A percentile compares a stretch with the other conserved stretches of the same genome.
Evolutionary conservation across 2,888 invertebrate species (phyloP).

Genomic region (Cabera pusaria): DNA sequence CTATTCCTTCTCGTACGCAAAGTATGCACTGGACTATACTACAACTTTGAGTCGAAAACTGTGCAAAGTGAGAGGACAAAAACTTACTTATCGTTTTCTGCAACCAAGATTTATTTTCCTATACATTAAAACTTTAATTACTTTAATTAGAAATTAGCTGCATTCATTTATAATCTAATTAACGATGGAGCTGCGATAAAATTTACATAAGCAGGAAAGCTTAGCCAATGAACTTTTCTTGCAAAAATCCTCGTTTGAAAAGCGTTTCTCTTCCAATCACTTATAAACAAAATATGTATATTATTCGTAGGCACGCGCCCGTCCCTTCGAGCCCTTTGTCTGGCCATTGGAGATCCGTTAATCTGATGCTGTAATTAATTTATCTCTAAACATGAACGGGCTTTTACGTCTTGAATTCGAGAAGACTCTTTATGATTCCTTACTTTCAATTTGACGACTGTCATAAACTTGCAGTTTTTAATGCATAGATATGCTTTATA

Average conservation of each 20-base stretch:
- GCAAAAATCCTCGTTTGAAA: constrained; percentile 1
- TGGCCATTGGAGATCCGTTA: constrained; percentile 50
- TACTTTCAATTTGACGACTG: constrained; percentile 30
- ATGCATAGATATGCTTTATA: too few relatives aligned
- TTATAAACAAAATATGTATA: constrained; percentile 21
- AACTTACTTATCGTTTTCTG: too few relatives aligned
- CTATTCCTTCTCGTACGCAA: too few relatives aligned
- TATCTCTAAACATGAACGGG: constrained; percentile 30
- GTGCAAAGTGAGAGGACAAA: too few relatives aligned
- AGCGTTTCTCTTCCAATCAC: constrained; percentile 9
- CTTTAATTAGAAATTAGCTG: too few relatives aligned
- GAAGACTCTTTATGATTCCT: constrained; percentile 27
- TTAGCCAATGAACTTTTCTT: constrained; percentile 6
- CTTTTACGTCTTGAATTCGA: constrained; percentile 27
- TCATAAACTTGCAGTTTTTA: constrained; percentile 11
- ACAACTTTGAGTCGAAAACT: too few relatives aligned
- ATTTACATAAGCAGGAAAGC: constrained; percentile 12
- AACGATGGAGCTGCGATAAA: background rate
- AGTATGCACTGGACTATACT: too few relatives aligned
- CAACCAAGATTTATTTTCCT: too few relatives aligned
- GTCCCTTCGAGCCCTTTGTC: constrained; percentile 53
- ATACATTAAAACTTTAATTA: too few relatives aligned
- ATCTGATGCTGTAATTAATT: constrained; percentile 70
- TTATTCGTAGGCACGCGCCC: constrained; percentile 71
- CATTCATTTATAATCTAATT: too few relatives aligned